phyloP scores from a whole-genome alignment of 1,140 invertebrate genomes.

The Neodiprion pinetum region DNA sequence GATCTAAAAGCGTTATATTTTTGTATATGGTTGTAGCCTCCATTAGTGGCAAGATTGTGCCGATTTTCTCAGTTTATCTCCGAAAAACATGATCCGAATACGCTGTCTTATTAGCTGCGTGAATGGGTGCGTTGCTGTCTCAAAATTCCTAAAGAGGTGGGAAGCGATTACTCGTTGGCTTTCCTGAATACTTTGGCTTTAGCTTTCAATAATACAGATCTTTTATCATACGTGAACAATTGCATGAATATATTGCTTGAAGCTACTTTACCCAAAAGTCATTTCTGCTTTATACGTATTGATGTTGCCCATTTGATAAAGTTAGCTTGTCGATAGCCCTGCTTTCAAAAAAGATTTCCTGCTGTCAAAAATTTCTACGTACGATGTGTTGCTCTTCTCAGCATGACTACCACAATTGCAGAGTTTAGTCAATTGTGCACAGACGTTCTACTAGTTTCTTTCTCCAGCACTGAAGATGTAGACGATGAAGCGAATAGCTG shows the following conservation, averaged over 20 bases:
- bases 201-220: constrained; percentile 21
- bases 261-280: neutral
- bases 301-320: constrained; percentile 21
- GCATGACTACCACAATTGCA: neutral
- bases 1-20: constrained; percentile 15
- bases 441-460: constrained; percentile 12
- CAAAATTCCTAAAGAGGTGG: constrained; percentile 21
- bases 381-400: constrained; percentile 13
- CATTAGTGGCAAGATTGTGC: constrained; percentile 19
- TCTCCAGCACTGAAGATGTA: neutral
- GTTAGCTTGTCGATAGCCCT: constrained; percentile 9
- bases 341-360: neutral
- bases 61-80: constrained; percentile 21
- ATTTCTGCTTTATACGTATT: constrained; percentile 10
- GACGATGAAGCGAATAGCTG: neutral
- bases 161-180: constrained; percentile 24
- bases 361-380: constrained; percentile 16
- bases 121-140: constrained; percentile 25
- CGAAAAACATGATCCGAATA: constrained; percentile 28
- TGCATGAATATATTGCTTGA: neutral
- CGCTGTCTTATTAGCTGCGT: constrained; percentile 21
- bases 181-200: constrained; percentile 22
- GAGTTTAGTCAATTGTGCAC: constrained; percentile 11
- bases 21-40: constrained; percentile 24
- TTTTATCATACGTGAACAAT: constrained; percentile 20